Evolutionary conservation across 2,113 vertebrate species (phyloP).

Genomic region (Heterotis niloticus): DNA sequence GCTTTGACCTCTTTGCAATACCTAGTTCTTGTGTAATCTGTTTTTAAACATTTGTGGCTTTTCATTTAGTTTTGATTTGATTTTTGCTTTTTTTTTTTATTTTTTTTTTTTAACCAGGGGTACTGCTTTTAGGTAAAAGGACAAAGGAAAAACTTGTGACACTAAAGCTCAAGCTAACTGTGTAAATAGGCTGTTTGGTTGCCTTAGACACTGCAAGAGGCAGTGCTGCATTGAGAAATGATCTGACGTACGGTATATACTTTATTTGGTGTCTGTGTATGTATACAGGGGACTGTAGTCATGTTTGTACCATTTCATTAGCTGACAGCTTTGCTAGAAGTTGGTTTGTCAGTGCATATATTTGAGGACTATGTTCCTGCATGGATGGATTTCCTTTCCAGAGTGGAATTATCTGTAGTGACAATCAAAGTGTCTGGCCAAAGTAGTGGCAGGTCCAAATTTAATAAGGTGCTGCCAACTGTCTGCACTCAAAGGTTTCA

Average conservation of each 20-base stretch:
- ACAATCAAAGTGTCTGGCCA: background rate
- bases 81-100: background rate
- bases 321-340: no score
- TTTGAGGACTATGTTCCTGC: background rate
- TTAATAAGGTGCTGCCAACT: constrained; percentile 34
- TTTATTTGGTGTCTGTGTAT: no score
- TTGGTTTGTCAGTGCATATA: no score
- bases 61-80: background rate
- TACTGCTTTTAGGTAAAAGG: no score
- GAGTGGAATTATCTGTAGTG: no score
- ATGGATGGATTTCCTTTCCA: background rate
- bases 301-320: background rate
- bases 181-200: constrained; percentile 25
- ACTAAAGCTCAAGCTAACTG: background rate
- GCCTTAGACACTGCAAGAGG: constrained; percentile 19
- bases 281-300: no score
- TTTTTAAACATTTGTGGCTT: no score
- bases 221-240: constrained; percentile 23
- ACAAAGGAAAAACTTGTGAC: background rate
- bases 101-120: no score
- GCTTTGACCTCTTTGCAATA: no score
- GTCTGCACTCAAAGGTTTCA: constrained; percentile 39
- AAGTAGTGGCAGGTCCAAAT: constrained; percentile 37
- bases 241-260: no score
- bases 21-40: no score